These are phyloP conservation scores for Tachuris rubrigastra DNA, from an alignment of 2,113 vertebrate genomes.

Conservation along the genomic window DNA sequence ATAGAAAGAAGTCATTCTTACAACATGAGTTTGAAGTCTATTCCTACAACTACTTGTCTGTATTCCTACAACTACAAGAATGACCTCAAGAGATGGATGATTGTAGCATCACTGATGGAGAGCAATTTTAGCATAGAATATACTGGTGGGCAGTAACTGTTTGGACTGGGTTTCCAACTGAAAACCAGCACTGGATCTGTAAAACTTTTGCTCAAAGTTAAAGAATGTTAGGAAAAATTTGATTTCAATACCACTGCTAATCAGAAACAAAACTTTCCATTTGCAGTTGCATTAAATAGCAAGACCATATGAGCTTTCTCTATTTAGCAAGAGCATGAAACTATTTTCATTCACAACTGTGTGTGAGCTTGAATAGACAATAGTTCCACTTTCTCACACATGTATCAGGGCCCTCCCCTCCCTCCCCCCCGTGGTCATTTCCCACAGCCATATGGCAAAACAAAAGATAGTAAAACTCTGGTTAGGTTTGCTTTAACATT, in stretches of 20 bases:
- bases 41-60: neutral
- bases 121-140: neutral
- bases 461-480: neutral
- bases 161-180: neutral
- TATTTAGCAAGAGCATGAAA: neutral
- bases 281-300: neutral
- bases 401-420: no score
- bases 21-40: neutral
- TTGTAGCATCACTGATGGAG: neutral
- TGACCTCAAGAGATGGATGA: neutral
- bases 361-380: neutral
- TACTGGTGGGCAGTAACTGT: neutral
- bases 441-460: neutral
- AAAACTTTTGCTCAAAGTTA: neutral
- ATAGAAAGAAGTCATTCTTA: neutral
- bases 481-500: neutral
- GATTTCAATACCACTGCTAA: neutral
- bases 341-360: neutral
- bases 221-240: neutral
- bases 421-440: no score
- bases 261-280: neutral
- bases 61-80: neutral
- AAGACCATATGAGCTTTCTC: neutral
- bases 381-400: neutral
- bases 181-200: neutral